These are phyloP conservation scores for Lithobates pipiens DNA, from an alignment of 2,797 vertebrate genomes.

Conservation along the genomic window DNA sequence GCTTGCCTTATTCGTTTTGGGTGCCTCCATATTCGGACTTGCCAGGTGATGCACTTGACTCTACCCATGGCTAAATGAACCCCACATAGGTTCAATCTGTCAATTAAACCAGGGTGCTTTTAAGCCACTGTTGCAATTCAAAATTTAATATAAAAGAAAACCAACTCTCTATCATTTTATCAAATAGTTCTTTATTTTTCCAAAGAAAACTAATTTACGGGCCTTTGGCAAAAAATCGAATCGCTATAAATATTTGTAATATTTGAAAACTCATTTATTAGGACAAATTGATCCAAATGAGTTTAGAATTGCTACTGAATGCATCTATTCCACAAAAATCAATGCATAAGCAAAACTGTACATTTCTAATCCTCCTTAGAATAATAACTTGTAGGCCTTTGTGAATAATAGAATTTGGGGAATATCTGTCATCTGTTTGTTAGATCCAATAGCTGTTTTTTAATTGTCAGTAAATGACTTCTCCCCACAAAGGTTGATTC, in stretches of 20 bases:
- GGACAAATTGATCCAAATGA: neutral
- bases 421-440: neutral
- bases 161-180: neutral
- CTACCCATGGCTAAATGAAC: conserved; percentile 3
- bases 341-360: neutral
- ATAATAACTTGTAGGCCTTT: neutral
- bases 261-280: neutral
- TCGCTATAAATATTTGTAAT: neutral
- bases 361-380: neutral
- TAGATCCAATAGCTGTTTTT: neutral
- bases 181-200: neutral
- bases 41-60: neutral
- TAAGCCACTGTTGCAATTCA: neutral
- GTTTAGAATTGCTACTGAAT: neutral
- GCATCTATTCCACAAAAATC: neutral
- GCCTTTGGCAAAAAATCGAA: neutral
- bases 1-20: neutral
- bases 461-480: neutral
- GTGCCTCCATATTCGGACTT: neutral
- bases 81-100: neutral
- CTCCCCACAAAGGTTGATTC: neutral
- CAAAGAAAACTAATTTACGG: too few species aligned
- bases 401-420: neutral
- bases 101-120: too few species aligned
- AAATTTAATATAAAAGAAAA: neutral